A percentile compares a stretch with the other conserved stretches of the same genome.
phyloP scores from a whole-genome alignment of 2,888 invertebrate genomes.

The Coleophora deauratella region DNA sequence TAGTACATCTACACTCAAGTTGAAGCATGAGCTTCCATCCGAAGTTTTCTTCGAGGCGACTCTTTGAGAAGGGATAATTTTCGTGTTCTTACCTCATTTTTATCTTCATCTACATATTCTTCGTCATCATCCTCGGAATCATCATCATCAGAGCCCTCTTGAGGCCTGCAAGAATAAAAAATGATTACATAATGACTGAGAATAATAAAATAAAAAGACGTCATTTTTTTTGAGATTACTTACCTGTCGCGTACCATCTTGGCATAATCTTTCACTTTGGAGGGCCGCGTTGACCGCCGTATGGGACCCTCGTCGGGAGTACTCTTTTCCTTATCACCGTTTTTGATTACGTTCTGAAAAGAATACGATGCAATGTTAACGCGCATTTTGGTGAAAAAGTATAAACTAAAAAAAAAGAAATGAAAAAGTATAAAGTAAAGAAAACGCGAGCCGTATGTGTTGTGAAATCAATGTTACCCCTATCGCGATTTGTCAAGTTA shows the following conservation, averaged over 20 bases:
- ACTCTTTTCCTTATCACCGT: conserved; percentile 38
- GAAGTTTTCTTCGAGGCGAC: too few species aligned
- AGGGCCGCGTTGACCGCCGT: conserved; percentile 64
- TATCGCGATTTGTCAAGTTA: too few species aligned
- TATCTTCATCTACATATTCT: conserved; percentile 25
- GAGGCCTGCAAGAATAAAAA: conserved; percentile 17
- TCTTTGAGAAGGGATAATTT: not conserved
- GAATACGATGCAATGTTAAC: too few species aligned
- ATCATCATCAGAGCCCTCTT: conserved; percentile 29
- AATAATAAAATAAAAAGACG: too few species aligned
- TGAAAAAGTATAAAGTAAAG: too few species aligned
- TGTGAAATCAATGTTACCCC: too few species aligned
- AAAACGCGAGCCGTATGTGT: too few species aligned
- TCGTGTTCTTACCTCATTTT: conserved; percentile 29
- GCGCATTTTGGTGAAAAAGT: too few species aligned
- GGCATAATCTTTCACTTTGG: conserved; percentile 72
- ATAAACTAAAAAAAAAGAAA: too few species aligned
- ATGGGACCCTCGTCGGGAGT: conserved; percentile 40
- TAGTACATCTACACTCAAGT: too few species aligned
- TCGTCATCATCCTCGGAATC: conserved; percentile 40
- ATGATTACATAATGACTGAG: not conserved
- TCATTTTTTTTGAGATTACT: too few species aligned
- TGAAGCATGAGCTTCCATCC: too few species aligned
- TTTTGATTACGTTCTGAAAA: conserved; percentile 44
- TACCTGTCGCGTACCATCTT: conserved; percentile 70